phyloP scores from a whole-genome alignment of 2,888 invertebrate species.

The Galerucella calmariensis region DNA sequence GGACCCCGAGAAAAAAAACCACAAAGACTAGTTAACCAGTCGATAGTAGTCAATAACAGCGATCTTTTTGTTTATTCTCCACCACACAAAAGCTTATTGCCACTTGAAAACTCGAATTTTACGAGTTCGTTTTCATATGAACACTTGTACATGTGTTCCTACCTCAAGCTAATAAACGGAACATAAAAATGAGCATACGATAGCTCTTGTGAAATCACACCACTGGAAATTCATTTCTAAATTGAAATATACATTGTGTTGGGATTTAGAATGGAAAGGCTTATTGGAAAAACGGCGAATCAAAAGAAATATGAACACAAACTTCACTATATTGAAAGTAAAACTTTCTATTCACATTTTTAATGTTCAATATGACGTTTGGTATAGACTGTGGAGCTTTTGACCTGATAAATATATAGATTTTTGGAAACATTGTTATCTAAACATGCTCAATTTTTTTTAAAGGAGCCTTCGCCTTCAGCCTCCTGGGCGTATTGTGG shows the following conservation, averaged over 20 bases:
- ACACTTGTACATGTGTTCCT: conserved; percentile 28
- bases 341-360: no score
- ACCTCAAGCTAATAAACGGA: conserved; percentile 19
- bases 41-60: background rate
- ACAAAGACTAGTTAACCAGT: background rate
- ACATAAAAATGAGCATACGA: conserved; percentile 42
- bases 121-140: conserved; percentile 7
- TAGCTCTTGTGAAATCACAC: conserved; percentile 49
- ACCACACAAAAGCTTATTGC: conserved; percentile 19
- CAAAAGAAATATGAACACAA: no score
- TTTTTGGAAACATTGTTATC: no score
- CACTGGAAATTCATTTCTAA: conserved; percentile 43
- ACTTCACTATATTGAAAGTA: no score
- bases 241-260: conserved; percentile 33
- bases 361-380: no score
- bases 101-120: conserved; percentile 16
- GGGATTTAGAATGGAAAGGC: conserved; percentile 46
- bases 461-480: no score
- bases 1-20: background rate
- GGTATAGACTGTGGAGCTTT: no score
- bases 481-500: no score
- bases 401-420: no score
- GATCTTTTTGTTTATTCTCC: conserved; percentile 11
- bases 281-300: no score
- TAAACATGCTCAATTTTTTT: no score